Percentiles rank a stretch among this genome's conserved stretches.
phyloP scores from a whole-genome alignment of 2,797 vertebrate species.

The Denticeps clupeoides region DNA sequence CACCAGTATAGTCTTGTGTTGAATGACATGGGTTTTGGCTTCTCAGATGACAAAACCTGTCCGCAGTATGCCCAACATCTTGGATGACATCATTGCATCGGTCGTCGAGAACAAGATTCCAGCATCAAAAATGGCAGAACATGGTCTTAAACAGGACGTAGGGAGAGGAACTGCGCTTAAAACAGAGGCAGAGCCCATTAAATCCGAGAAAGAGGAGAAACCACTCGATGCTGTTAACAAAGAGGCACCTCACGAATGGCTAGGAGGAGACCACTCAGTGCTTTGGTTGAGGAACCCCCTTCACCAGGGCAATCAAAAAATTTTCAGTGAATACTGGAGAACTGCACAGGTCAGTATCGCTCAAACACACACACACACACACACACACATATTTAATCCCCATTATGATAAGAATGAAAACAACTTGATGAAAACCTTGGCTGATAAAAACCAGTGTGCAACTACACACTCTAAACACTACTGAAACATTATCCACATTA shows the following conservation, averaged over 20 bases:
- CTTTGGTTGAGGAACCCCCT: conserved; percentile 92
- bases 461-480: no score
- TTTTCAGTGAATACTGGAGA: conserved; percentile 92
- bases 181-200: conserved; percentile 58
- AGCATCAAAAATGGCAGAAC: conserved; percentile 71
- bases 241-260: conserved; percentile 72
- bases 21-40: background rate
- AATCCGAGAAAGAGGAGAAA: conserved; percentile 40
- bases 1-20: no score
- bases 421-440: no score
- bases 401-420: no score
- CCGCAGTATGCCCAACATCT: conserved; percentile 86
- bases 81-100: conserved; percentile 97
- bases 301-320: conserved; percentile 85
- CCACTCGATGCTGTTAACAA: conserved; percentile 17
- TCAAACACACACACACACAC: background rate
- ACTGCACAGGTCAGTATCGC: conserved; percentile 71
- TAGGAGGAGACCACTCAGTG: conserved; percentile 74
- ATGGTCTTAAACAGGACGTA: conserved; percentile 66
- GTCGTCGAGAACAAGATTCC: conserved; percentile 99
- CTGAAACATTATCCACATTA: no score
- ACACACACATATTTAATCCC: background rate
- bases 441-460: no score
- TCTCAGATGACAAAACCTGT: conserved; percentile 73
- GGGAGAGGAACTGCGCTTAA: conserved; percentile 40